A percentile compares a stretch with the other conserved stretches of the same genome.
Evolutionary conservation across 2,797 vertebrate species (phyloP).

Genomic region (Paguma larvata): DNA sequence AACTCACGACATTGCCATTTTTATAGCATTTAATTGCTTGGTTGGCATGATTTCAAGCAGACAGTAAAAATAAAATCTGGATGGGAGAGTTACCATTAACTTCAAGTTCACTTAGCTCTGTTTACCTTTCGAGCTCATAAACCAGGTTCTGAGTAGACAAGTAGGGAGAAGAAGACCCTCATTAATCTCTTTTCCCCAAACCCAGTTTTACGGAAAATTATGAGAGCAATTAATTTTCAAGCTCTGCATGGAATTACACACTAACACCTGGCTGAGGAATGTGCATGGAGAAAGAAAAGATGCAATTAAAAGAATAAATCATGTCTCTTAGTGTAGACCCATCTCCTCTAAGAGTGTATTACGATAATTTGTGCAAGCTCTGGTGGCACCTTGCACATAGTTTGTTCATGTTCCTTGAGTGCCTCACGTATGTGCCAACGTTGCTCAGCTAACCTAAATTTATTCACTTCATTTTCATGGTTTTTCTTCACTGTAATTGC

Average conservation of each 20-base stretch:
- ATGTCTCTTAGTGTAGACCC: background rate
- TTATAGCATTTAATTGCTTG: background rate
- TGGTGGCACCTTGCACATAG: fast-evolving
- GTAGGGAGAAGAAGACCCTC: background rate
- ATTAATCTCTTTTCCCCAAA: background rate
- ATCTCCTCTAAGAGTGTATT: background rate
- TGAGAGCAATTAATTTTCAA: background rate
- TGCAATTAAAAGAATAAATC: background rate
- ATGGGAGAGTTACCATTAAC: constrained; percentile 18
- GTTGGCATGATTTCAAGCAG: constrained; percentile 16
- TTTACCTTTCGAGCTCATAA: background rate
- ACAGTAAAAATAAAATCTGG: constrained; percentile 59
- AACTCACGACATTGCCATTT: constrained; percentile 46
- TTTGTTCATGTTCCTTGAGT: fast-evolving
- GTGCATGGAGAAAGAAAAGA: background rate
- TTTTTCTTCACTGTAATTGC: background rate
- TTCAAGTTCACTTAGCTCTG: background rate
- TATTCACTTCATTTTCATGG: background rate
- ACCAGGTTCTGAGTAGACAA: background rate
- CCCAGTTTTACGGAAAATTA: background rate
- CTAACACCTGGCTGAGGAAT: background rate
- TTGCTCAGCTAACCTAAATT: background rate
- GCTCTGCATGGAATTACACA: background rate
- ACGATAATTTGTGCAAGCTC: background rate
- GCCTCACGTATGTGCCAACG: background rate